Evolutionary conservation across 2,888 invertebrate genomes (phyloP).

Genomic region (Catocala fraxini): DNA sequence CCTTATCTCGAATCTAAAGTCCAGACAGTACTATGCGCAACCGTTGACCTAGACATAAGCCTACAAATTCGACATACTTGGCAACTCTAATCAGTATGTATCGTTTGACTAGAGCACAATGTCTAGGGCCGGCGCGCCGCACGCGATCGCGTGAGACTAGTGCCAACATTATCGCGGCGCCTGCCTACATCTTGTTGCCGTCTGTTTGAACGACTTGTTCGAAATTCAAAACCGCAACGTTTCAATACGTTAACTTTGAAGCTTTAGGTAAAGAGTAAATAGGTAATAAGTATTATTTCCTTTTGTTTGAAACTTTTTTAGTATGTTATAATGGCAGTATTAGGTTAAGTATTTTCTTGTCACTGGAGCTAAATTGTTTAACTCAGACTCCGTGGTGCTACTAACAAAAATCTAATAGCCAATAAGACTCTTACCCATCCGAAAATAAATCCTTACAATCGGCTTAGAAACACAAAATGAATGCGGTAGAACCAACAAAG

Average conservation of each 20-base stretch:
- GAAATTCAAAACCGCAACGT: conserved; percentile 18
- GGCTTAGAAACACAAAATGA: too few relatives aligned
- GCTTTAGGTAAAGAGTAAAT: background rate
- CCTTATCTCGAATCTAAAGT: background rate
- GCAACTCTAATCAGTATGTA: conserved; percentile 42
- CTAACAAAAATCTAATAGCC: too few relatives aligned
- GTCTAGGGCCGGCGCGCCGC: conserved; percentile 43
- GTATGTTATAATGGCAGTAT: too few relatives aligned
- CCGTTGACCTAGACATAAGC: conserved; percentile 34
- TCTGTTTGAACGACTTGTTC: conserved; percentile 35
- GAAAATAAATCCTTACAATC: too few relatives aligned
- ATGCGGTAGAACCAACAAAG: too few relatives aligned
- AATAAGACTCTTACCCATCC: too few relatives aligned
- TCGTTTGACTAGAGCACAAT: conserved; percentile 38
- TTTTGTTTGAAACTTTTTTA: too few relatives aligned
- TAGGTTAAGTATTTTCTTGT: too few relatives aligned
- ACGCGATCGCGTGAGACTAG: conserved; percentile 51
- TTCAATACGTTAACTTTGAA: background rate
- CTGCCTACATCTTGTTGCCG: conserved; percentile 29
- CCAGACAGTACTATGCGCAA: conserved; percentile 17
- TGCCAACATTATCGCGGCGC: conserved; percentile 42
- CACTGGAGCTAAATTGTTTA: too few relatives aligned
- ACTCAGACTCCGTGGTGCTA: too few relatives aligned
- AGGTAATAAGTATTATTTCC: too few relatives aligned
- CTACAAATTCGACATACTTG: conserved; percentile 33